Conservation (phyloP, 2,797 vertebrate species). For the Nannoperca australis region DNA sequence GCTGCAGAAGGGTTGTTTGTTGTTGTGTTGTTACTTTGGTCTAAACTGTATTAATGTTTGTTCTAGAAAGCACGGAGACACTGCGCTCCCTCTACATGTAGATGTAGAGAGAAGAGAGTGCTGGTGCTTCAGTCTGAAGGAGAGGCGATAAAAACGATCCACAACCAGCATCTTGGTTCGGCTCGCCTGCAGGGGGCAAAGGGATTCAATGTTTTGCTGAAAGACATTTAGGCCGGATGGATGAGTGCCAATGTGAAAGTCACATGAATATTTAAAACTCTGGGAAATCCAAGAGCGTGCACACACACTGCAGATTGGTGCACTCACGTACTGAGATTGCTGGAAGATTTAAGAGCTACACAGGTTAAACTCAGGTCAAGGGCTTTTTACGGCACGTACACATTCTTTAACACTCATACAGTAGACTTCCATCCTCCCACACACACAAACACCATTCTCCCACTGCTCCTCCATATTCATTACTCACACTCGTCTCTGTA, state of each 20-base stretch:
- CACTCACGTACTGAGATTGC: neutral
- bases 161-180: neutral
- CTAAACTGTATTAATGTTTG: neutral
- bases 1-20: neutral
- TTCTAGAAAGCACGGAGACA: neutral
- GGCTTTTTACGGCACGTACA: neutral
- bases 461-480: conserved; percentile 22
- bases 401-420: neutral
- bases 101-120: neutral
- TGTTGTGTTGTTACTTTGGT: neutral
- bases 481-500: conserved; percentile 26
- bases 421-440: neutral
- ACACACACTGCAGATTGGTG: neutral
- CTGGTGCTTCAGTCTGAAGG: neutral
- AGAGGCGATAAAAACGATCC: neutral
- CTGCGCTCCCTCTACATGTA: neutral
- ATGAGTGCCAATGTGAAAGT: neutral
- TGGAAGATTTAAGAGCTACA: neutral
- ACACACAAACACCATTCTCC: neutral
- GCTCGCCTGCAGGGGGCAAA: conserved; percentile 13
- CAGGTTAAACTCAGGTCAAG: conserved; percentile 6
- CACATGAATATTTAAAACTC: conserved; percentile 17
- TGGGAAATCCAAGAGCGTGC: neutral
- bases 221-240: neutral
- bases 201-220: conserved; percentile 1